phyloP scores from a whole-genome alignment of 1,140 invertebrate species.

The Sitodiplosis mosellana region DNA sequence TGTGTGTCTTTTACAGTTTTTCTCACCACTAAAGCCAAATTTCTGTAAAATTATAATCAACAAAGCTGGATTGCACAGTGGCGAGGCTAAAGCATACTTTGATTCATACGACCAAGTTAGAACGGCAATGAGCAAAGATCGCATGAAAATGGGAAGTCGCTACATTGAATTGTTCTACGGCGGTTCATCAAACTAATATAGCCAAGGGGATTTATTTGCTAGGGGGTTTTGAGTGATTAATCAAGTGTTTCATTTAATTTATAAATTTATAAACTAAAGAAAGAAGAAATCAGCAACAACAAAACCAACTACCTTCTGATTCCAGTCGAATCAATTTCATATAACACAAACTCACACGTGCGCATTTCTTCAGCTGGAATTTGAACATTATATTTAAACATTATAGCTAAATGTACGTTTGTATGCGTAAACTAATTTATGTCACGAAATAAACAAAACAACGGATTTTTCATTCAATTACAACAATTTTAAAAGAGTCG shows the following conservation, averaged over 20 bases:
- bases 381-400: not conserved
- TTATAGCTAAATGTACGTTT: too few relatives aligned
- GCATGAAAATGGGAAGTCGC: constrained; percentile 72
- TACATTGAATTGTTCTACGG: constrained; percentile 55
- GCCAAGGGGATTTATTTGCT: too few relatives aligned
- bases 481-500: not conserved
- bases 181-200: constrained; percentile 7
- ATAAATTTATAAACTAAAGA: too few relatives aligned
- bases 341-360: too few relatives aligned
- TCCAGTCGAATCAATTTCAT: too few relatives aligned
- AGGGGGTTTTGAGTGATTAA: too few relatives aligned
- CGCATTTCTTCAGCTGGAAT: not conserved
- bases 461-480: too few relatives aligned
- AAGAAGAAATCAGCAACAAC: too few relatives aligned
- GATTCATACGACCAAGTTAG: constrained; percentile 57
- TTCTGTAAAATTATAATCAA: constrained; percentile 23
- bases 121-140: constrained; percentile 57
- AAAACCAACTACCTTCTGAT: too few relatives aligned
- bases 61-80: constrained; percentile 63
- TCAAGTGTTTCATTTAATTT: too few relatives aligned
- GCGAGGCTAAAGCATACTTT: constrained; percentile 78
- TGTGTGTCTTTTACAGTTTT: constrained; percentile 13
- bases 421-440: not conserved
- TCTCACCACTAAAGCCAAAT: constrained; percentile 20
- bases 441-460: not conserved